Evolutionary conservation across 2,888 invertebrate genomes (phyloP).

Genomic region (Platynereis dumerilii): DNA sequence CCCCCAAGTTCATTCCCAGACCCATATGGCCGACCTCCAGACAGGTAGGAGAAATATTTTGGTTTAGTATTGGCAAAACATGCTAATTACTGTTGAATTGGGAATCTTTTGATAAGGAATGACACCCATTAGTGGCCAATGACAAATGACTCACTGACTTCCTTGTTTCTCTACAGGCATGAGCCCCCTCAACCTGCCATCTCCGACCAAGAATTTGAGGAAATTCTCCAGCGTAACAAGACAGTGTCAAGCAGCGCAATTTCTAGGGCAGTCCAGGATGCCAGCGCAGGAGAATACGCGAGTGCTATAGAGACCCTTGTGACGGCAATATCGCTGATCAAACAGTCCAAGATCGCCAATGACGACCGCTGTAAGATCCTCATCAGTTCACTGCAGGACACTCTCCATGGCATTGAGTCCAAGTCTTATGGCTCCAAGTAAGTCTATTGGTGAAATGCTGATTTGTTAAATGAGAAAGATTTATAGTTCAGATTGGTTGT

Average conservation of each 20-base stretch:
- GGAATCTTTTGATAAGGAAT: no score
- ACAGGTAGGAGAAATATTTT: slow-evolving; percentile 29
- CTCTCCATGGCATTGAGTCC: slow-evolving; percentile 94
- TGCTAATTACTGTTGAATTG: no score
- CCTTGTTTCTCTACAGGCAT: slow-evolving; percentile 22
- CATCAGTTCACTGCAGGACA: slow-evolving; percentile 95
- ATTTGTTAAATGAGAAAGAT: background rate
- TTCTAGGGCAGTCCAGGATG: slow-evolving; percentile 94
- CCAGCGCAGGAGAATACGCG: slow-evolving; percentile 94
- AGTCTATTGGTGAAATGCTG: slow-evolving; percentile 27
- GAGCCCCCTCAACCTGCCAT: slow-evolving; percentile 56
- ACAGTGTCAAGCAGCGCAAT: slow-evolving; percentile 98
- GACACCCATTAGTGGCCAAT: no score
- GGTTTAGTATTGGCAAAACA: no score
- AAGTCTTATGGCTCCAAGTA: slow-evolving; percentile 83
- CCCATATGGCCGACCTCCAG: slow-evolving; percentile 41
- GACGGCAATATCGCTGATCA: slow-evolving; percentile 97
- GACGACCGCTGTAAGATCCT: slow-evolving; percentile 98
- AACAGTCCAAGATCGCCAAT: slow-evolving; percentile 93
- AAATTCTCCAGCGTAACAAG: slow-evolving; percentile 95
- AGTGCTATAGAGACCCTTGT: slow-evolving; percentile 98
- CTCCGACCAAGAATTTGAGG: slow-evolving; percentile 93
- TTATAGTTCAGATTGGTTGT: no score
- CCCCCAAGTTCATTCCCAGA: slow-evolving; percentile 53
- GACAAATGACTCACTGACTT: no score